These are phyloP conservation scores for Tridacna crocea DNA, from an alignment of 2,888 invertebrate species.

Conservation along the genomic window DNA sequence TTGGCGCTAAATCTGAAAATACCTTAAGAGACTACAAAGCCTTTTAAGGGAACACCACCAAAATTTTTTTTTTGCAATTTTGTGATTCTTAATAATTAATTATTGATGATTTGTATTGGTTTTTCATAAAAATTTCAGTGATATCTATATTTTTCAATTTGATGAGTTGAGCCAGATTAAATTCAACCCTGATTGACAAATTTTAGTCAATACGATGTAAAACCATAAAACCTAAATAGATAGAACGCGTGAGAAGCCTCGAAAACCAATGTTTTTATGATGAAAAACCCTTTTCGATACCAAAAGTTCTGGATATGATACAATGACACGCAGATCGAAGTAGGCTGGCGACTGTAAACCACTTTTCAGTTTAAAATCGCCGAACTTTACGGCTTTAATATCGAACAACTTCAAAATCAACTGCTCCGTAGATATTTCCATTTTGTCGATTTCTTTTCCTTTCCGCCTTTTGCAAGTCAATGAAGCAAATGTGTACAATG, in stretches of 20 bases:
- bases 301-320: conserved; percentile 94
- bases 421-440: conserved; percentile 50
- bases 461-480: not conserved
- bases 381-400: conserved; percentile 95
- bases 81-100: no score
- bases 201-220: not conserved
- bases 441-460: conserved; percentile 7
- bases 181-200: no score
- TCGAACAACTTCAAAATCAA: conserved; percentile 90
- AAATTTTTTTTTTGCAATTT: no score
- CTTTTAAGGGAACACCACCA: no score
- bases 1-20: no score
- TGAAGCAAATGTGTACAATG: no score
- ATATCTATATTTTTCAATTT: no score
- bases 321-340: conserved; percentile 96
- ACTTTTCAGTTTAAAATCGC: conserved; percentile 95
- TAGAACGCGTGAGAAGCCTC: not conserved
- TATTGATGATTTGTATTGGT: no score
- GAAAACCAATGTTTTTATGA: conserved; percentile 6
- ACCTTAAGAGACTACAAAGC: no score
- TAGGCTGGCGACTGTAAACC: conserved; percentile 97
- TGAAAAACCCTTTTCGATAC: conserved; percentile 59
- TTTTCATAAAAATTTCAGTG: no score
- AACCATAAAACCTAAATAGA: not conserved
- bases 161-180: no score